Base-by-base conservation (phyloP, 2,797 vertebrate genomes). In the Pangasius krempfi region DNA sequence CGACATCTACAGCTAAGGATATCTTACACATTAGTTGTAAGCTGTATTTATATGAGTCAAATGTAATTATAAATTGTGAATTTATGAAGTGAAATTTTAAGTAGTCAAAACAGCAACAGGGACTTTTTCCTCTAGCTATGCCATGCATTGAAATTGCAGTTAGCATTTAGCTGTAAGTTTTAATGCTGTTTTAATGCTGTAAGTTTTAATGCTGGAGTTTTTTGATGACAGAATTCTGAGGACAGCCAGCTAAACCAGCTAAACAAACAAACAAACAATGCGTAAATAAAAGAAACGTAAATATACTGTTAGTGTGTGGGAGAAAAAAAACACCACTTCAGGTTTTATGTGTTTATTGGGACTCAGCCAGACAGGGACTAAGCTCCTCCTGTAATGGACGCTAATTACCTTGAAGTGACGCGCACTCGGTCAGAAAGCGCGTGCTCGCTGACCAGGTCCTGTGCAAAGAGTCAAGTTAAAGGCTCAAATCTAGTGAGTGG, bases 351-450 rank as follows among this genome's bases (percentile, higher is more conserved):
- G 0, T 25, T 4, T 44, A 13, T 56, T 33, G 16, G 70, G 18
- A 44, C 20, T 37, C 16, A 18, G 66, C 5, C 70, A 10, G 37
- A 16, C 12, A 13, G 64, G 27, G n/a, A 2, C 13, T n/a, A 37
- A 33, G 86, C 86, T 66, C 86, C 86, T 87, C 75, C 86, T 76
- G 85, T 25, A 52, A 73, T 73, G 68, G n/a, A 50, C 58, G 3
- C 10, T 33, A 16, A 68, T 86, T 66, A 37, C 60, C 75, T 66
- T 68, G n/a, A 66, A 27, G 85, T 16, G 1, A 66, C n/a, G 88
- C 66, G 87, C 87, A 27, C 68, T 27, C 40, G 27, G n/a, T 18
- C 27, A 52, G 14, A 84, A 83, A 8, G 68, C 56, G 60, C 78
- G 79, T 52, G 16, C 54, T 58, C 80, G 79, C 66, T 37, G 80